phyloP scores from a whole-genome alignment of 2,888 invertebrate genomes.

The Melanotus villosus region DNA sequence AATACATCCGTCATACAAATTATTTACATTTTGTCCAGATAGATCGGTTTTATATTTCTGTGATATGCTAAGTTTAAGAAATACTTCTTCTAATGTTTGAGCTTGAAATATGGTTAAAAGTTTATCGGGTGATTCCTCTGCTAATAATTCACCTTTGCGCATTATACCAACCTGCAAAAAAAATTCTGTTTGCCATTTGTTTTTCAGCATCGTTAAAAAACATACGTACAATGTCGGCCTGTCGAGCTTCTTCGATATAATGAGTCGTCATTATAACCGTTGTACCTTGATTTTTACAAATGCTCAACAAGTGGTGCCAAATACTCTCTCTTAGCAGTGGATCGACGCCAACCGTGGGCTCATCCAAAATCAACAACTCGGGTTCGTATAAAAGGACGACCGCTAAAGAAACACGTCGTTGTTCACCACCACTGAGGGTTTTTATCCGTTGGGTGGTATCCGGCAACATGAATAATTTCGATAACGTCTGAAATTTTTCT shows the following conservation, averaged over 20 bases:
- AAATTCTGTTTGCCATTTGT: background rate
- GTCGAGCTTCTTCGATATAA: slow-evolving; percentile 89
- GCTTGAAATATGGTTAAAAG: slow-evolving; percentile 80
- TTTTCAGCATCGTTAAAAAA: background rate
- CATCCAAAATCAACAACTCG: slow-evolving; percentile 90
- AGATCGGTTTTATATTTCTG: background rate
- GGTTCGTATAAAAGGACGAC: slow-evolving; percentile 92
- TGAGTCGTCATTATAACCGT: slow-evolving; percentile 91
- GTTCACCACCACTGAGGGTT: slow-evolving; percentile 90
- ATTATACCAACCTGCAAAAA: slow-evolving; percentile 81
- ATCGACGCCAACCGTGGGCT: slow-evolving; percentile 95
- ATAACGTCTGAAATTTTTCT: slow-evolving; percentile 79
- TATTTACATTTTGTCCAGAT: too few species aligned
- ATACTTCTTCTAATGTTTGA: slow-evolving; percentile 84
- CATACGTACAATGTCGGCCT: slow-evolving; percentile 80
- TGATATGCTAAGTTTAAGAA: slow-evolving; percentile 81
- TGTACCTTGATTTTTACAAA: slow-evolving; percentile 81
- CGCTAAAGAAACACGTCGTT: slow-evolving; percentile 89
- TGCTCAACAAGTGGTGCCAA: slow-evolving; percentile 87
- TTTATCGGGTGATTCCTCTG: slow-evolving; percentile 84
- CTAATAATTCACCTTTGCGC: slow-evolving; percentile 86
- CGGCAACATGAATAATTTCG: slow-evolving; percentile 83
- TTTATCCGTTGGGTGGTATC: slow-evolving; percentile 75
- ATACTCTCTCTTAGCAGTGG: slow-evolving; percentile 88
- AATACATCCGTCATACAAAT: too few species aligned